phyloP scores from a whole-genome alignment of 1,140 invertebrate species.

The Drosophila ambigua region DNA sequence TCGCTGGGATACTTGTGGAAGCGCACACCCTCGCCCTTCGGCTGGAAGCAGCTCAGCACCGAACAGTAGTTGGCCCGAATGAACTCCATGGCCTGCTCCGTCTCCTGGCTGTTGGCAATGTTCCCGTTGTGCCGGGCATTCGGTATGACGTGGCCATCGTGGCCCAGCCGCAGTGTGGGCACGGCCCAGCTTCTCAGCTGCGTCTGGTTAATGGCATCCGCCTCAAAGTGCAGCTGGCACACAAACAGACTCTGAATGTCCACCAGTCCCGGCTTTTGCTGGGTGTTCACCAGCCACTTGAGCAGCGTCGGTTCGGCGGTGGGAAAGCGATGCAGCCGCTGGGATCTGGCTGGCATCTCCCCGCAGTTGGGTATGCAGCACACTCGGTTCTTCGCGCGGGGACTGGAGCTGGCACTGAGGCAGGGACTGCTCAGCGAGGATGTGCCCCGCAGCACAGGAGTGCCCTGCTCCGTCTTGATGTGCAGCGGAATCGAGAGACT shows the following conservation, averaged over 20 bases:
- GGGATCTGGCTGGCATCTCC: slow-evolving; percentile 28
- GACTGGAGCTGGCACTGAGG: slow-evolving; percentile 57
- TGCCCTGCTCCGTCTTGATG: slow-evolving; percentile 46
- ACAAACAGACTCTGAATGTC: slow-evolving; percentile 56
- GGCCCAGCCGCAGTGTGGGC: slow-evolving; percentile 70
- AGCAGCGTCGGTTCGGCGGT: slow-evolving; percentile 40
- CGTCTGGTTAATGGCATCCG: slow-evolving; percentile 65
- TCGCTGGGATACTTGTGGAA: slow-evolving; percentile 65
- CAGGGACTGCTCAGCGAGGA: slow-evolving; percentile 36
- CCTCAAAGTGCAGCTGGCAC: slow-evolving; percentile 70
- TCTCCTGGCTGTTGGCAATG: slow-evolving; percentile 50
- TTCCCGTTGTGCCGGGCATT: slow-evolving; percentile 67
- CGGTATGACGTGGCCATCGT: slow-evolving; percentile 55
- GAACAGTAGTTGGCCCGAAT: slow-evolving; percentile 71
- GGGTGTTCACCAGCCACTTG: slow-evolving; percentile 68
- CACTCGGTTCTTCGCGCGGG: slow-evolving; percentile 48
- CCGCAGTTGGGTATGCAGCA: slow-evolving; percentile 64
- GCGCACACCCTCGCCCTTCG: slow-evolving; percentile 28
- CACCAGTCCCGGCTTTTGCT: slow-evolving; percentile 55
- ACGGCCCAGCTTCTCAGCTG: slow-evolving; percentile 68
- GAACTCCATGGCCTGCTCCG: slow-evolving; percentile 44
- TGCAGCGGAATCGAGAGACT: slow-evolving; percentile 14
- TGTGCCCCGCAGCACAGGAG: too few relatives aligned
- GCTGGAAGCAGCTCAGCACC: slow-evolving; percentile 64
- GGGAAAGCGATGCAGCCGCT: slow-evolving; percentile 62